Evolutionary conservation across 2,797 vertebrate genomes (phyloP), one percentile per base, ranked within the genome.

Genomic region (Sphaeramia orbicularis): DNA sequence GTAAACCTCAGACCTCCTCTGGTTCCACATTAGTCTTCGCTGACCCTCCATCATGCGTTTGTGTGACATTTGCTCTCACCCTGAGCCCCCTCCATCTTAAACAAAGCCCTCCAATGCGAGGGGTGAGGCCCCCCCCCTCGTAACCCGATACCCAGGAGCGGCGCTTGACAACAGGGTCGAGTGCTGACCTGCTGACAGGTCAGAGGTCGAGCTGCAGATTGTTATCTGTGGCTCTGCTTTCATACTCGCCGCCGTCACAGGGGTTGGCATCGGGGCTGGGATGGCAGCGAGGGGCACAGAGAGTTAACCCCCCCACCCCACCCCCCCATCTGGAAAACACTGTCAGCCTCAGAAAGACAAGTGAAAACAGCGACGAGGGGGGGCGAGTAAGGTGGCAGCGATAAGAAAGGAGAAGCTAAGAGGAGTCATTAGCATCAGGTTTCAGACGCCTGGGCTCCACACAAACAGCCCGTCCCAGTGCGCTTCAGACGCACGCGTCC

Each of bases 161-260:
- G 78, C 71, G 84, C 68, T 87, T 76, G 89, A 91, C 87, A 82
- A 90, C 80, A 15, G 81, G 89, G 77, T 83, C 90, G 73, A 80
- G 83, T 70, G 84, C 87, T 91, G 92, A 91, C 91, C 92, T 86
- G 89, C 90, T 89, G 87, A 91, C 86, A 89, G 93, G 93, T 94
- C 91, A 92, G 84, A 92, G 94, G 93, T 95, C 85, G 91, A 89
- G 89, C 89, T 86, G 78, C 91, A 92, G 91, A 93, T 92, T 93
- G 91, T 94, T 94, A 94, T 95, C 93, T 86, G 86, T 93, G 90
- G 86, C 81, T 95, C 91, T 89, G 88, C 91, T 94, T 94, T 93
- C 93, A 92, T 87, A 87, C 90, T 88, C 87, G 80, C 86, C 91
- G 89, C 86, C 52, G 86, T 79, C 89, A 85, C 65, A 71, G 79